These are phyloP conservation scores for Echinarachnius parma DNA, from an alignment of 53 echinoderm and acorn worm genomes.

Conservation along the genomic window DNA sequence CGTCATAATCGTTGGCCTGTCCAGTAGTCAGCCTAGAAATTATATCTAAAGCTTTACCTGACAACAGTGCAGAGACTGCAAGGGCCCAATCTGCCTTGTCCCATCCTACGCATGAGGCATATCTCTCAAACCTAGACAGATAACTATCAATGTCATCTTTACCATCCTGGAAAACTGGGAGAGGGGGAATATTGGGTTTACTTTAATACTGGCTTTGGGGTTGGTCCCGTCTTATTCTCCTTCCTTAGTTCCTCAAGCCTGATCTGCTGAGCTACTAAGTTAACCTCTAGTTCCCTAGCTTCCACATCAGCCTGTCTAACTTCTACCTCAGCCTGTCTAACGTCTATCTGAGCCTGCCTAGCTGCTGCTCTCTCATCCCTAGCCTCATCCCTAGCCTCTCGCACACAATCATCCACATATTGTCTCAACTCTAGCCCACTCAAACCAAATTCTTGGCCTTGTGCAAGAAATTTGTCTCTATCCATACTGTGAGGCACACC, in stretches of 20 bases:
- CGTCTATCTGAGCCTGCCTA: too few species aligned
- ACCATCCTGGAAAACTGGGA: constrained; percentile 61
- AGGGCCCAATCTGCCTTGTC: constrained; percentile 50
- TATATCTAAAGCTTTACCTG: constrained; percentile 60
- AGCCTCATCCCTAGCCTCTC: constrained; percentile 31
- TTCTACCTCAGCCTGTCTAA: not conserved
- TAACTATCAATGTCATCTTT: constrained; percentile 65
- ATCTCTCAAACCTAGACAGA: constrained; percentile 57
- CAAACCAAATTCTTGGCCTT: constrained; percentile 22
- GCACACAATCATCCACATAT: constrained; percentile 30
- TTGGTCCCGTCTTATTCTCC: not conserved
- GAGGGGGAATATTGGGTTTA: constrained; percentile 41
- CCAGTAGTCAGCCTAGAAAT: constrained; percentile 46
- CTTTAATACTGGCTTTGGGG: not conserved
- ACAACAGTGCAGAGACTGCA: constrained; percentile 50
- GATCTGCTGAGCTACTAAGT: constrained; percentile 7
- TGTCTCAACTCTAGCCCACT: constrained; percentile 1
- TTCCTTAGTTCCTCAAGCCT: constrained; percentile 1
- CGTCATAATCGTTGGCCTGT: constrained; percentile 35
- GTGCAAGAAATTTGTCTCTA: constrained; percentile 23
- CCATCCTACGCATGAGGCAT: constrained; percentile 41
- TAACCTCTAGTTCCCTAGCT: too few species aligned
- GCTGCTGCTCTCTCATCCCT: constrained; percentile 6
- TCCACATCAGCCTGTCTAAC: too few species aligned
- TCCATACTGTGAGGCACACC: constrained; percentile 24